phyloP scores from a whole-genome alignment of 2,797 vertebrate species.

The Mormyrops boulengeri region DNA sequence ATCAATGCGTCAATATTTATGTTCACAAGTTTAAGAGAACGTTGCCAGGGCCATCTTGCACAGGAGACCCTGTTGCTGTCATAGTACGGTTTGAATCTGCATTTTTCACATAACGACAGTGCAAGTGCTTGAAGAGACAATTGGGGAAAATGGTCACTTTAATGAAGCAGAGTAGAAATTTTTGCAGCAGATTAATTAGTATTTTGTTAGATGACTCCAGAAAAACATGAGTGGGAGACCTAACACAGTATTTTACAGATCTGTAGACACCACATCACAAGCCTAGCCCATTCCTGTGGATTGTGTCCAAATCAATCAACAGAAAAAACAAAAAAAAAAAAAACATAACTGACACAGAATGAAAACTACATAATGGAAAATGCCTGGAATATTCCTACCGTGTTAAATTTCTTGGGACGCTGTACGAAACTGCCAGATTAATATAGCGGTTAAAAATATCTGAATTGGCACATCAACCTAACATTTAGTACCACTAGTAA shows the following conservation, averaged over 20 bases:
- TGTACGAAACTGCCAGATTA: slow-evolving; percentile 22
- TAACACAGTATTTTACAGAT: slow-evolving; percentile 40
- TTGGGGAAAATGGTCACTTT: slow-evolving; percentile 55
- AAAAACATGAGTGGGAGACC: slow-evolving; percentile 41
- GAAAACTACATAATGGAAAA: slow-evolving; percentile 21
- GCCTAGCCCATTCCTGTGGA: slow-evolving; percentile 25
- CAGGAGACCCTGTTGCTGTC: neutral
- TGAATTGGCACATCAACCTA: slow-evolving; percentile 9
- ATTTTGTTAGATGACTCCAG: slow-evolving; percentile 28
- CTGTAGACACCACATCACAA: slow-evolving; percentile 35
- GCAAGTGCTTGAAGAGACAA: slow-evolving; percentile 25
- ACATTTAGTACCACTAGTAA: slow-evolving; percentile 24
- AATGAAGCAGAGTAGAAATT: slow-evolving; percentile 47
- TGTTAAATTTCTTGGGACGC: slow-evolving; percentile 23
- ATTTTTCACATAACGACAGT: neutral
- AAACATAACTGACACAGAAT: neutral
- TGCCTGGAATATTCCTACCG: slow-evolving; percentile 20
- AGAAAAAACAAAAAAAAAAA: slow-evolving; percentile 20
- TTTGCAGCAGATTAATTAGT: slow-evolving; percentile 39
- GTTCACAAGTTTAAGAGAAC: neutral
- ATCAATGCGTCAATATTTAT: neutral
- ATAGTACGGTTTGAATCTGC: neutral
- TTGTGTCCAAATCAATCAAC: slow-evolving; percentile 15
- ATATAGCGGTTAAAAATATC: slow-evolving; percentile 20
- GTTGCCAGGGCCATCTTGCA: neutral